Base-by-base conservation (phyloP, 35 echinoderm and acorn worm species). In the Ptychodera flava region DNA sequence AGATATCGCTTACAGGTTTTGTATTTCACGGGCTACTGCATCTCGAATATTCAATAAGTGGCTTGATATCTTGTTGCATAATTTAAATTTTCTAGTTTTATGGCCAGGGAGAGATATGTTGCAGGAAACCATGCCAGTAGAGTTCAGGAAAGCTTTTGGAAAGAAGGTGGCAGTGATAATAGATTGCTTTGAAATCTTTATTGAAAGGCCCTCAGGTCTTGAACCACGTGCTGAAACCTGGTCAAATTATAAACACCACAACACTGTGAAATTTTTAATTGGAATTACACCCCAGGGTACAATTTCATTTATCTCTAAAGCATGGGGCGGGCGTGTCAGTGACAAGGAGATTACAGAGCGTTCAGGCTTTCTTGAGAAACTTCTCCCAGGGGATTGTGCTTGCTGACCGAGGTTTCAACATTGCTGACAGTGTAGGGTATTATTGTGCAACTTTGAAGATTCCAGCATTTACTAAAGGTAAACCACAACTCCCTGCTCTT, bases 251-350 rank as follows among this genome's bases (percentile, higher is more conserved):
- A 83, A 83, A 36, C 82, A 83, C 30, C 35, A 34, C 82, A 34
- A 83, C 35, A 83, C 33, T 29, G 82, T 83, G 29, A 83, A 83
- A 83, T 83, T 36, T 36, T 33, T 83, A 15, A 36, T 83, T 33
- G 32, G 82, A 83, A 36, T 83, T 30, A 83, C 82, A 83, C 80
- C 80, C 34, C 80, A 81, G 34, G 80, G 80, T 81, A 81, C 80
- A 16, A 0, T 81, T 0, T 31, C 29, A 29, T 81, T 81, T 0
- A 81, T 81, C 30, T 81, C 80, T 31, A 81, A 81, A 33, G 0
- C 80, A 31, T 81, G 80, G 0, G 80, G 80, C 30, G 80, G 80
- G 16, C 30, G 80, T 16, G 81, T 32, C 81, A 82, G 81, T 82
- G 81, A 82, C 15, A 82, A 82, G 81, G 12, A 82, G 12, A 31